Evolutionary conservation across 2,888 invertebrate species (phyloP), one percentile per base, ranked within the genome.

Genomic region (Leptura quadrifasciata): DNA sequence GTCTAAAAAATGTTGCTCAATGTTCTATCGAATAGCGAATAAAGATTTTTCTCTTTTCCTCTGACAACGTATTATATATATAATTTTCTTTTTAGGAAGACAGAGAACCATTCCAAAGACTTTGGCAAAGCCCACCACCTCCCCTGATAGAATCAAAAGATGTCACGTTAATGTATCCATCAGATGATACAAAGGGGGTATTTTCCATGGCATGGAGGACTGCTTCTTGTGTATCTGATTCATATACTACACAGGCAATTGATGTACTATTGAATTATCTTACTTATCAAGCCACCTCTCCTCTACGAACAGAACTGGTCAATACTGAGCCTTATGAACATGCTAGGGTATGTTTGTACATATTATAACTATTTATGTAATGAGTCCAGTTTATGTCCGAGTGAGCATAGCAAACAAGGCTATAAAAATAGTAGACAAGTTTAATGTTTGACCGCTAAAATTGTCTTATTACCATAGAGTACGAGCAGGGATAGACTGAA

Each of bases 211-310:
- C 93, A 0, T 97, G 96, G 95, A 91, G 96, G 77, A 97, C 97
- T 2, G 96, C 97, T 18, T 91, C 92, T 0, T 92, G 91, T 52
- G 89, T 92, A 2, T 87, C 87, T 0, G 91, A 94, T 69, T 87
- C 93, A 76, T 91, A 91, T 81, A 91, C 91, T 70, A 87, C 95
- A 78, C 91, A 92, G 2, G 94, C 93, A 8, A 92, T 94, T 79
- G 92, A 92, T 39, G 89, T 96, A 15, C 88, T 97, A 54, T 89
- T 96, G 81, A 94, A 95, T 76, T 97, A 97, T 88, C 89, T 98
- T 73, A 95, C 95, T 15, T 95, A 96, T 84, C 95, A 95, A 15
- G 93, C 97, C 10, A 94, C 96, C 17, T 94, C 96, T 78, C 97
- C 97, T 15, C 90, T 98, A 70, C 95, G 96, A 85, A 92, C 93